Conservation (phyloP, 1,140 invertebrate species). For the Chironomus tepperi region DNA sequence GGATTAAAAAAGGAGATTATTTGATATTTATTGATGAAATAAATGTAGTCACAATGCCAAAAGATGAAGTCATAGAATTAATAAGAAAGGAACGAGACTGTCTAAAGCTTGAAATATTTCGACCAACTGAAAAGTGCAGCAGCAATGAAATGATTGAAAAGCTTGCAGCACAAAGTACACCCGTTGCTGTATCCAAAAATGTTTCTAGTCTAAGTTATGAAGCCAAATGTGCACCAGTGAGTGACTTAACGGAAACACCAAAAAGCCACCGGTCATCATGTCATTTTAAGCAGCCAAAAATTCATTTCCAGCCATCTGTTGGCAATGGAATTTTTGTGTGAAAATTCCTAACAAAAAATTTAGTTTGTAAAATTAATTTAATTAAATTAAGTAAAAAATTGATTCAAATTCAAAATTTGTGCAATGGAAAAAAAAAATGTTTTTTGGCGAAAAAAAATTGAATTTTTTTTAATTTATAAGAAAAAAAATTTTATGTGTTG, state of each 20-base stretch:
- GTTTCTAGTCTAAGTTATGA: neutral
- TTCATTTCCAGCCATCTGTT: neutral
- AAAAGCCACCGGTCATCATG: neutral
- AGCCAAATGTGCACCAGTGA: neutral
- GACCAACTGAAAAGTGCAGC: constrained; percentile 34
- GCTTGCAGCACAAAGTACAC: neutral
- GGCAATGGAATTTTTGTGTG: neutral
- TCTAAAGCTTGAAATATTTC: constrained; percentile 67
- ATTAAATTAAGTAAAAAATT: neutral
- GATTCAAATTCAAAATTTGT: neutral
- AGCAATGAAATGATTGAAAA: constrained; percentile 13
- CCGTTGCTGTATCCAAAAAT: neutral
- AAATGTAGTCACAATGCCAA: constrained; percentile 69
- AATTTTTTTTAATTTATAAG: neutral
- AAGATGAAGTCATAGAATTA: constrained; percentile 66
- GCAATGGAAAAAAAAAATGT: neutral
- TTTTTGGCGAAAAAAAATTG: neutral
- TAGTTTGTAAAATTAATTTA: neutral
- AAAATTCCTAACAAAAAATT: neutral
- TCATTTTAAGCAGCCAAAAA: constrained; percentile 18
- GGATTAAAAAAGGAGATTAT: constrained; percentile 71
- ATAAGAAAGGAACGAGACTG: constrained; percentile 47
- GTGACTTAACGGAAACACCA: neutral
- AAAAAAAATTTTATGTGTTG: neutral
- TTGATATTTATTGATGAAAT: constrained; percentile 77